These are phyloP conservation scores for Amblyopsis rosae DNA, from an alignment of 2,113 vertebrate species.

Conservation along the genomic window DNA sequence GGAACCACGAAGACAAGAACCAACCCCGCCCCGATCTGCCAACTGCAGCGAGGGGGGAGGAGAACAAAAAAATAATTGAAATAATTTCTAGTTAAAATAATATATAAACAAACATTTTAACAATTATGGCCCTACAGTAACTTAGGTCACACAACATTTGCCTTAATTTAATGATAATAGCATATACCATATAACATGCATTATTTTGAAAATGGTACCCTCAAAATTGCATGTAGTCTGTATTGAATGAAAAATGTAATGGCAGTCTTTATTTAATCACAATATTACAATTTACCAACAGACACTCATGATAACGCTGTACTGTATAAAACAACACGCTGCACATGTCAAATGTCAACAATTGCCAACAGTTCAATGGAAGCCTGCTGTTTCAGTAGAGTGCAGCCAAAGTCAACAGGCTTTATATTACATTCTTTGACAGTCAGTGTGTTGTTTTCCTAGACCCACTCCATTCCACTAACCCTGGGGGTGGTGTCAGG, in stretches of 20 bases:
- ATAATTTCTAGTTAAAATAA: no score
- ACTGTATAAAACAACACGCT: slow-evolving; percentile 24
- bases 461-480: slow-evolving; percentile 45
- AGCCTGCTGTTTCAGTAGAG: background rate
- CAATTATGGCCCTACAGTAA: no score
- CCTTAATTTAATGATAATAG: no score
- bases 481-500: slow-evolving; percentile 35
- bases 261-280: slow-evolving; percentile 28
- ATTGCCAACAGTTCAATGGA: background rate
- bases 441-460: slow-evolving; percentile 18
- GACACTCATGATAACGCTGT: background rate
- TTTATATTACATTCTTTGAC: background rate
- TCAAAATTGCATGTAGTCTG: background rate
- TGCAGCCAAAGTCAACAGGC: background rate
- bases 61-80: no score
- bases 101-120: no score
- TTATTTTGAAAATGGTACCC: background rate
- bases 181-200: background rate
- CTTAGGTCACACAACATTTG: no score
- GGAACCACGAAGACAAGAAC: no score
- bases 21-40: no score
- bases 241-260: background rate
- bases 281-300: background rate
- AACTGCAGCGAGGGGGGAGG: no score
- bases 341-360: background rate